Percentiles rank a stretch among this genome's conserved stretches.
Conservation (phyloP, 53 echinoderm and acorn worm species). For the Luidia sarsii region DNA sequence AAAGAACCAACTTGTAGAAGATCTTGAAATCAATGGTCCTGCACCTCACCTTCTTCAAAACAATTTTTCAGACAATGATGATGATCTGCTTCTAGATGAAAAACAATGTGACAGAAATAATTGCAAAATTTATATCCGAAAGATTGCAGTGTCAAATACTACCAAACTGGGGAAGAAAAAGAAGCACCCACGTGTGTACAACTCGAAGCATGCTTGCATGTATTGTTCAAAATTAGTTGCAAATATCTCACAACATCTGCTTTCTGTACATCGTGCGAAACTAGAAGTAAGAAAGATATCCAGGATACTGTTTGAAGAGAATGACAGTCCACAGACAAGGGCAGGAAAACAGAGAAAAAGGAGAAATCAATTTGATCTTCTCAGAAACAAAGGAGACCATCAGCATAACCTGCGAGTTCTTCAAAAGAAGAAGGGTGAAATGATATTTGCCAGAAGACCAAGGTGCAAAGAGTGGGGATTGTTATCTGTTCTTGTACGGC, state of each 20-base stretch:
- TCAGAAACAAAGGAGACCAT: not conserved
- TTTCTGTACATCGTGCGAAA: not conserved
- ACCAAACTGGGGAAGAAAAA: slow-evolving; percentile 1
- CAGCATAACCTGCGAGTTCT: not conserved
- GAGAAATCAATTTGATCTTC: not conserved
- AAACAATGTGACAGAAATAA: slow-evolving; percentile 14
- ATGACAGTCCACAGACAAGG: not conserved
- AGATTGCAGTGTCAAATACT: not conserved
- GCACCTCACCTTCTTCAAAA: too few species aligned
- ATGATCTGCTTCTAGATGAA: not conserved
- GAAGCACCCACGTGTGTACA: slow-evolving; percentile 10
- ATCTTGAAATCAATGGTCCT: too few species aligned
- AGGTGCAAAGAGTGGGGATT: not conserved
- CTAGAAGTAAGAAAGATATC: not conserved
- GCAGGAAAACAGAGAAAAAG: not conserved
- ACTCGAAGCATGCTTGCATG: slow-evolving; percentile 6
- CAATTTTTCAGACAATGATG: too few species aligned
- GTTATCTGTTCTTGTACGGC: slow-evolving; percentile 2
- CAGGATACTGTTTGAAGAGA: not conserved
- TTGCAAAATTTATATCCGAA: not conserved
- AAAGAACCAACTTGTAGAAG: too few species aligned
- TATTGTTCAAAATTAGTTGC: slow-evolving; percentile 7
- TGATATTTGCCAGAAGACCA: not conserved
- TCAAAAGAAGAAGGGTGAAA: slow-evolving; percentile 1
- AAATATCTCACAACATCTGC: not conserved